phyloP scores from a whole-genome alignment of 30 jellyfish, hydroid and myxozoan species.

The Aurelia sp. region DNA sequence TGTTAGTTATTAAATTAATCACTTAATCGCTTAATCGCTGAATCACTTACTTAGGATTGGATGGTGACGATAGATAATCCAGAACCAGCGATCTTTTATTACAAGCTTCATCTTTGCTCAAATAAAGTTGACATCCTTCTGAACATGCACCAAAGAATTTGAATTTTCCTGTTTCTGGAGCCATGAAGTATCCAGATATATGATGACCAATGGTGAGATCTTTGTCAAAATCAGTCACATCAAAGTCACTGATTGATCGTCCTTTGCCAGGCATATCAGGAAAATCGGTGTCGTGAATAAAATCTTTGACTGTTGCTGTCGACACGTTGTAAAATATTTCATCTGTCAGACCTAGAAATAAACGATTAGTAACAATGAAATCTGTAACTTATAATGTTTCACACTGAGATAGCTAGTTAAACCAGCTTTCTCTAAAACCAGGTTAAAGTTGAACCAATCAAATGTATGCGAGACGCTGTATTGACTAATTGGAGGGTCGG shows the following conservation, averaged over 20 bases:
- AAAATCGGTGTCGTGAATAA: constrained; percentile 61
- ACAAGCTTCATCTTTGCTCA: constrained; percentile 95
- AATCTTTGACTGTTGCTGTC: constrained; percentile 75
- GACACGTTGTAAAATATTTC: constrained; percentile 88
- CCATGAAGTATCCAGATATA: constrained; percentile 89
- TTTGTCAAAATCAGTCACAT: constrained; percentile 58
- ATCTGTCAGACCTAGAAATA: constrained; percentile 78
- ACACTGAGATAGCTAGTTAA: no score
- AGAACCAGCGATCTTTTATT: constrained; percentile 74
- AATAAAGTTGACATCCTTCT: constrained; percentile 78
- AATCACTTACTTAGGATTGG: constrained; percentile 35
- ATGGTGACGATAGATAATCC: constrained; percentile 65
- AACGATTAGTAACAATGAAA: not conserved
- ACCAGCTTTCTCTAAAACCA: no score
- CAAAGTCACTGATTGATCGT: constrained; percentile 76
- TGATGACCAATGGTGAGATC: constrained; percentile 85
- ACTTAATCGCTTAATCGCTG: no score
- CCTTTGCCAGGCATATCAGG: constrained; percentile 87
- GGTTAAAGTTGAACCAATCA: no score
- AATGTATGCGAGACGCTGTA: no score
- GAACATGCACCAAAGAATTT: constrained; percentile 95
- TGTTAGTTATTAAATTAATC: not conserved
- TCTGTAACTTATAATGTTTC: no score
- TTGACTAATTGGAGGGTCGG: no score
- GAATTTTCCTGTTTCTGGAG: constrained; percentile 94